These are phyloP conservation scores for Siphonodentalium dalli DNA, from an alignment of 2,888 invertebrate genomes.

Conservation along the genomic window DNA sequence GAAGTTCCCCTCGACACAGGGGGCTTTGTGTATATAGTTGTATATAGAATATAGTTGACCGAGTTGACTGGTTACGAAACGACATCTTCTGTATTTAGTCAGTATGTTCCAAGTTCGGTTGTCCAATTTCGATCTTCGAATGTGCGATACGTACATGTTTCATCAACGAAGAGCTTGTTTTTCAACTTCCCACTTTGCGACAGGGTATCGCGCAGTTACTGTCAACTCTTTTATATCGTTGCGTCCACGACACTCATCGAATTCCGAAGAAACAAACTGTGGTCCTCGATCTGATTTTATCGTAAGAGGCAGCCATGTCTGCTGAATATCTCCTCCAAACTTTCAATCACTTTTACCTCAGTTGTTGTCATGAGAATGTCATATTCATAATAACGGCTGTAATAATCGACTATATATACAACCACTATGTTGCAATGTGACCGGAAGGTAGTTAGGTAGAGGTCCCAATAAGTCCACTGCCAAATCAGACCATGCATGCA, in stretches of 20 bases:
- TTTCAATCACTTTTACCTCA: no score
- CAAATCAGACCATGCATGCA: conserved; percentile 12
- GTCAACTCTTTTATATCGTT: conserved; percentile 8
- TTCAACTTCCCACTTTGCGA: no score
- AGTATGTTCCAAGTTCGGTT: conserved; percentile 4
- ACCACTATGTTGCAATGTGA: conserved; percentile 15
- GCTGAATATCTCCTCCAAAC: no score
- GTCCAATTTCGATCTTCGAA: conserved; percentile 11
- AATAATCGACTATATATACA: conserved; percentile 23
- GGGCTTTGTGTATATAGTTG: no score
- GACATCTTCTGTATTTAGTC: no score
- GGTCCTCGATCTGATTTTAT: neutral
- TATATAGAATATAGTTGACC: no score
- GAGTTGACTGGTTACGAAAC: no score
- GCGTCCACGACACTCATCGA: conserved; percentile 1
- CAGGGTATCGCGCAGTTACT: conserved; percentile 6
- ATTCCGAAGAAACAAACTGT: conserved; percentile 10
- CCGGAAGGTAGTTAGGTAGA: conserved; percentile 20
- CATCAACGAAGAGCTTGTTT: conserved; percentile 15
- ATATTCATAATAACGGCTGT: conserved; percentile 10
- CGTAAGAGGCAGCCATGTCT: neutral
- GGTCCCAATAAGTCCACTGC: conserved; percentile 19
- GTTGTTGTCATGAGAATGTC: no score
- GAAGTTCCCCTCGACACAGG: no score
- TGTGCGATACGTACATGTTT: conserved; percentile 15